Conservation (phyloP, 2,797 vertebrate genomes). For the Gouania willdenowi region DNA sequence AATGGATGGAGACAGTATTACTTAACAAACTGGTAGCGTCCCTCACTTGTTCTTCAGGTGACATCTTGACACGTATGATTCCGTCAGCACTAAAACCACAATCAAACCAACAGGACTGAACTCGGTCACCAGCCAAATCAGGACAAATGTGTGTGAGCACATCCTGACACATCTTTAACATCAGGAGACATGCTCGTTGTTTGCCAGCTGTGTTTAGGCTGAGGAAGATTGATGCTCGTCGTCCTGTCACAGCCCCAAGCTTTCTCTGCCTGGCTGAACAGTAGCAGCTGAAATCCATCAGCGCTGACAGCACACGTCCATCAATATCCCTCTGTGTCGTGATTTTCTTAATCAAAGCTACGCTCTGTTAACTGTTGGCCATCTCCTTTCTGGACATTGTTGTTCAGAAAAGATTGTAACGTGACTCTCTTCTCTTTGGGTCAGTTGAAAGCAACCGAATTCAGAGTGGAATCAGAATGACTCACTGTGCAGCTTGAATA, state of each 20-base stretch:
- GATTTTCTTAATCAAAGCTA: constrained; percentile 28
- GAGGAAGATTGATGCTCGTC: constrained; percentile 45
- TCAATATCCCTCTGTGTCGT: constrained; percentile 15
- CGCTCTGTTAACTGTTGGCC: constrained; percentile 27
- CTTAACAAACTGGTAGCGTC: too few relatives aligned
- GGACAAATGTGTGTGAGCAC: background rate
- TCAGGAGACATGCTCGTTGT: background rate
- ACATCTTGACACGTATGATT: constrained; percentile 41
- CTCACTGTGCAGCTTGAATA: background rate
- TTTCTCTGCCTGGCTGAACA: constrained; percentile 29
- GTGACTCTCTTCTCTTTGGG: too few relatives aligned
- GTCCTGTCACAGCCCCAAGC: constrained; percentile 21
- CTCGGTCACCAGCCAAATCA: background rate
- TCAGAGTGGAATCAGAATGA: constrained; percentile 5
- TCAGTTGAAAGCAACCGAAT: too few relatives aligned
- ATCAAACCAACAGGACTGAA: constrained; percentile 1
- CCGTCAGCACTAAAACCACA: constrained; percentile 22
- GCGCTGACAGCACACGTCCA: constrained; percentile 34
- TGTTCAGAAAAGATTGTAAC: too few relatives aligned
- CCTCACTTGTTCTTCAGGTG: too few relatives aligned
- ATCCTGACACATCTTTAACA: constrained; percentile 1
- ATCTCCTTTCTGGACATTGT: constrained; percentile 19
- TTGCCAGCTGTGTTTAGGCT: constrained; percentile 9
- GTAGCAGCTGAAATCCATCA: constrained; percentile 33
- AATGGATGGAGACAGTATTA: too few relatives aligned